Percentiles rank a stretch among this genome's conserved stretches.
Conservation (phyloP, 2,888 invertebrate species). For the Caenorhabditis angaria region DNA sequence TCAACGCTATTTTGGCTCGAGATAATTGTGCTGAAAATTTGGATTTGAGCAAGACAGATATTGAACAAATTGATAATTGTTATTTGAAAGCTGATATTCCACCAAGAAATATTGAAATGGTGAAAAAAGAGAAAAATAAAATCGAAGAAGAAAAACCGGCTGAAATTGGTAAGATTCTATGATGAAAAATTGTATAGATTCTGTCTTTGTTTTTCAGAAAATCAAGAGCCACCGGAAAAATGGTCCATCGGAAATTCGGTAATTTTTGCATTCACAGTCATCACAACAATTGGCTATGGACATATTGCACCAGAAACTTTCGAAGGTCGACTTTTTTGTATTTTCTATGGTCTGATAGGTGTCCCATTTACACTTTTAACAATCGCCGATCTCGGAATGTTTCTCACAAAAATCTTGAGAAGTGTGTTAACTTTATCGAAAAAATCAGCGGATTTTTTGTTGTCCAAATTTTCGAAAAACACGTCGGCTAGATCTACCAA, state of each 20-base stretch:
- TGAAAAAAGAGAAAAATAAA: slow-evolving; percentile 18
- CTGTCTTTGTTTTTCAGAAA: no score
- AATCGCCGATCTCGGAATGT: slow-evolving; percentile 69
- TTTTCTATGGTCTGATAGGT: slow-evolving; percentile 68
- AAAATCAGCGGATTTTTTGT: slow-evolving; percentile 12
- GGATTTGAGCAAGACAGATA: slow-evolving; percentile 39
- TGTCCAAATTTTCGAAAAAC: neutral
- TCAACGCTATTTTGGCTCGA: slow-evolving; percentile 24
- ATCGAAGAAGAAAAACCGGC: slow-evolving; percentile 28
- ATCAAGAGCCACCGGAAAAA: slow-evolving; percentile 42
- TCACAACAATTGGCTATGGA: slow-evolving; percentile 70
- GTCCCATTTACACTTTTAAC: slow-evolving; percentile 68
- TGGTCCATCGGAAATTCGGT: slow-evolving; percentile 67
- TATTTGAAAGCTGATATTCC: slow-evolving; percentile 43
- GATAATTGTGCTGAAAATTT: slow-evolving; percentile 42
- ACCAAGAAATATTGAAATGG: slow-evolving; percentile 4
- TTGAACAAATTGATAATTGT: slow-evolving; percentile 47
- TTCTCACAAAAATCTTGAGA: slow-evolving; percentile 53
- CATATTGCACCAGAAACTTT: slow-evolving; percentile 66
- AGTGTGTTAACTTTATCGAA: slow-evolving; percentile 15
- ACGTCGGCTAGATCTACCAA: slow-evolving; percentile 20
- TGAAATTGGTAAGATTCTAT: slow-evolving; percentile 12
- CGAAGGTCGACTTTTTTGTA: slow-evolving; percentile 63
- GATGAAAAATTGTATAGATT: no score
- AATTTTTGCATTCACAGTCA: slow-evolving; percentile 68